phyloP scores from a whole-genome alignment of 2,113 vertebrate species.

The Pyrgilauda ruficollis region DNA sequence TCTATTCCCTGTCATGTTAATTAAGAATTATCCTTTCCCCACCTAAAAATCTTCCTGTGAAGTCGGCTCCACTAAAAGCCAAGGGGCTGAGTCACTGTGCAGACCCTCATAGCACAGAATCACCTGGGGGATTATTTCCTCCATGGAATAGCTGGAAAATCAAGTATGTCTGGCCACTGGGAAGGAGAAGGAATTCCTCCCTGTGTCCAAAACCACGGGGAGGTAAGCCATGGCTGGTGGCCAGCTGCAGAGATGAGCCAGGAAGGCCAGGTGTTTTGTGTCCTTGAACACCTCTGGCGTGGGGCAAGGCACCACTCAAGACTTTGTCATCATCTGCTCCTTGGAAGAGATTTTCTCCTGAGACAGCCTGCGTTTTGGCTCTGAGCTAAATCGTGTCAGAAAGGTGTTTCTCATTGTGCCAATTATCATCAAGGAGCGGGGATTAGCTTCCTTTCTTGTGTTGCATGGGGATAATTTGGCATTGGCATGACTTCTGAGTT shows the following conservation, averaged over 20 bases:
- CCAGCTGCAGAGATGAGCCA: conserved; percentile 9
- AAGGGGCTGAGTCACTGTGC: background rate
- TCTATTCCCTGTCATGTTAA: background rate
- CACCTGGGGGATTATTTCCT: background rate
- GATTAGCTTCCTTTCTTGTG: conserved; percentile 22
- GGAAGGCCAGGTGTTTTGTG: background rate
- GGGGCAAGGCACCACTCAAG: background rate
- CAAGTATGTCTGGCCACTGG: background rate
- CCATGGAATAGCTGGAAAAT: background rate
- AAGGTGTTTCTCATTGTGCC: conserved; percentile 51
- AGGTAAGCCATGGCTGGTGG: background rate
- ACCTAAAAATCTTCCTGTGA: background rate
- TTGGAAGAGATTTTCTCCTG: background rate
- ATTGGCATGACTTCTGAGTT: conserved; percentile 2
- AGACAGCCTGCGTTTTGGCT: background rate
- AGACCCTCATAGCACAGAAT: background rate
- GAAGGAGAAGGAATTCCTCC: background rate
- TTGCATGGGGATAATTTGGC: conserved; percentile 34
- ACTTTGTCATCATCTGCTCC: background rate
- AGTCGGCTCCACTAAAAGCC: background rate
- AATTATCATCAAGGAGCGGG: conserved; percentile 12
- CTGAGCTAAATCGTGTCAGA: background rate
- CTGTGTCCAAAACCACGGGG: background rate
- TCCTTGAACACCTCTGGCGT: background rate
- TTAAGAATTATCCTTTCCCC: background rate